phyloP scores from a whole-genome alignment of 2,888 invertebrate species.

The Folsomia manolachei region DNA sequence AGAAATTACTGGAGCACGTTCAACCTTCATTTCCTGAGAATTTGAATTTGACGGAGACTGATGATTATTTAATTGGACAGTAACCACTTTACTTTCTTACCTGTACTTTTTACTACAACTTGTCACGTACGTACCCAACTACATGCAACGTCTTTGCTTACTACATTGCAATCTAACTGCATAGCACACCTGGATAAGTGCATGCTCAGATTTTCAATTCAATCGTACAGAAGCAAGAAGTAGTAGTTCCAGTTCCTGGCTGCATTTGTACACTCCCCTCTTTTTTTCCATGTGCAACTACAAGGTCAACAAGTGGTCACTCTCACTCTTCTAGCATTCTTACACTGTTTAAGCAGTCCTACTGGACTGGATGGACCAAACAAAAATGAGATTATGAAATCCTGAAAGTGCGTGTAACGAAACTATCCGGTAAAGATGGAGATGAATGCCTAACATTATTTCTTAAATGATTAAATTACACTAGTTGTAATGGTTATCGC shows the following conservation, averaged over 20 bases:
- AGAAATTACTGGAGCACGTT: background rate
- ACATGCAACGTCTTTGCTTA: too few species aligned
- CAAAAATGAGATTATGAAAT: background rate
- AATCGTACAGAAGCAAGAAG: too few species aligned
- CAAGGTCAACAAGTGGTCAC: background rate
- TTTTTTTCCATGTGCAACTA: background rate
- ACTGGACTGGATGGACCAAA: background rate
- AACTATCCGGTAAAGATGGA: too few species aligned
- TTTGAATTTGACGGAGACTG: constrained; percentile 18
- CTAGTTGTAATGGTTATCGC: background rate
- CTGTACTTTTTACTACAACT: background rate
- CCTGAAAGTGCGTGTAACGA: too few species aligned
- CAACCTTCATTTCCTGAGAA: background rate
- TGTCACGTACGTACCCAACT: background rate
- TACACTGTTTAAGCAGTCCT: too few species aligned
- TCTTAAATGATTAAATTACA: background rate
- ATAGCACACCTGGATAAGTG: background rate
- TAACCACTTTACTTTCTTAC: background rate
- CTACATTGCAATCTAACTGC: background rate
- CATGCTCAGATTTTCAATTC: background rate
- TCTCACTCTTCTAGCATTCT: background rate
- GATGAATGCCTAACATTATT: too few species aligned
- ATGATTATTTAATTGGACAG: constrained; percentile 19
- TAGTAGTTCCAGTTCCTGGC: background rate
- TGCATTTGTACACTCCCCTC: too few species aligned